Evolutionary conservation across 92 coral and sea anemone species (phyloP).

Genomic region (Umimayanthus kanabou): DNA sequence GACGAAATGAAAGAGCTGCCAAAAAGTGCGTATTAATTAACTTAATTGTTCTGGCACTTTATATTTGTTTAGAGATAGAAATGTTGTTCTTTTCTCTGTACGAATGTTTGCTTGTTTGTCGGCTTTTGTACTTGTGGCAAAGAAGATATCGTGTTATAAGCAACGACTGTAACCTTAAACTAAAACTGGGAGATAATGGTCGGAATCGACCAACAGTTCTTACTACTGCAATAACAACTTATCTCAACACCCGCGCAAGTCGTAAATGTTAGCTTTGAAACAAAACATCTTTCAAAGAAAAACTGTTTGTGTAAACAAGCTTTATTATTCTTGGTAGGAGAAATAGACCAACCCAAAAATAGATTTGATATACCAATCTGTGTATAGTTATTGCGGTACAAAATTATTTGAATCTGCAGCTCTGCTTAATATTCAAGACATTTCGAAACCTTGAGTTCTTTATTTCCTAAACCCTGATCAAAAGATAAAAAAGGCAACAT

Average conservation of each 20-base stretch:
- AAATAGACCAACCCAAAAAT: constrained; percentile 2
- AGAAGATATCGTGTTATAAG: not conserved
- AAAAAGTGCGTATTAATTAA: constrained; percentile 20
- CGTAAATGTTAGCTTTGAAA: constrained; percentile 25
- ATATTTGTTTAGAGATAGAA: not conserved
- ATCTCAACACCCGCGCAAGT: not conserved
- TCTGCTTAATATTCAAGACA: not conserved
- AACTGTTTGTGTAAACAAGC: constrained; percentile 6
- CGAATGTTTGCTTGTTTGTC: not conserved
- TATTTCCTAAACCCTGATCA: not conserved
- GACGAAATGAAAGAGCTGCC: constrained; percentile 21
- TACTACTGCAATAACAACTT: not conserved
- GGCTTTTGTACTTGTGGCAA: not conserved
- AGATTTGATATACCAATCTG: constrained; percentile 1
- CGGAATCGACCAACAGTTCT: not conserved
- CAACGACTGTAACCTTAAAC: not conserved
- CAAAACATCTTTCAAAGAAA: constrained; percentile 25
- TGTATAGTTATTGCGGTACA: too few species aligned
- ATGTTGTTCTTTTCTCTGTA: constrained; percentile 19
- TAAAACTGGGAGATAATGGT: not conserved
- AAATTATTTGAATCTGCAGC: not conserved
- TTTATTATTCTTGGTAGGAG: not conserved
- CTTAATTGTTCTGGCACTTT: constrained; percentile 26
- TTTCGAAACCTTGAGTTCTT: not conserved
- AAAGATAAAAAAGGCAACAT: too few species aligned